These are phyloP conservation scores for Fopius arisanus DNA, from an alignment of 1,140 invertebrate species.

Conservation along the genomic window DNA sequence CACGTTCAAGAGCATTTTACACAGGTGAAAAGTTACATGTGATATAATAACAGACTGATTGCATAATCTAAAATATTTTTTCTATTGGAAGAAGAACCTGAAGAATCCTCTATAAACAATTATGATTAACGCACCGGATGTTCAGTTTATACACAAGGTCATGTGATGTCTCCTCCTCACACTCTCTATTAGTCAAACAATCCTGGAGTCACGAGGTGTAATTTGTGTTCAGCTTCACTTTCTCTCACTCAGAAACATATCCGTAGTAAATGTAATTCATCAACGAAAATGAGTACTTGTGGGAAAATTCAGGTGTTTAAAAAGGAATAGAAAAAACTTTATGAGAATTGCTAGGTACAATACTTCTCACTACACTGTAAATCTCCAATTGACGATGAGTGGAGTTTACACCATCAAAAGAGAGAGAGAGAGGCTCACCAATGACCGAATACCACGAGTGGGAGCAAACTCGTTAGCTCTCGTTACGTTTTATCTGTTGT, in stretches of 20 bases:
- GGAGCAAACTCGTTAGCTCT: slow-evolving; percentile 48
- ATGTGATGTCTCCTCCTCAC: neutral
- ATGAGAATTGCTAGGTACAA: neutral
- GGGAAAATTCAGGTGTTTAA: too few relatives aligned
- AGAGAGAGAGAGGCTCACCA: slow-evolving; percentile 38
- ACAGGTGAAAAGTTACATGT: neutral
- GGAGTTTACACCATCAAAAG: neutral
- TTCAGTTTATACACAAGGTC: neutral
- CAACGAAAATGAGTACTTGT: neutral
- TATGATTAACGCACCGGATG: neutral
- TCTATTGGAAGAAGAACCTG: neutral
- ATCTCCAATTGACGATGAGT: slow-evolving; percentile 36
- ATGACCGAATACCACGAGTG: slow-evolving; percentile 36
- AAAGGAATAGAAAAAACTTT: neutral
- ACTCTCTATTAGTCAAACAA: neutral
- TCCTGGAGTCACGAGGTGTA: neutral
- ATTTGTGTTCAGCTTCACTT: neutral
- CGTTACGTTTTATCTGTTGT: slow-evolving; percentile 61
- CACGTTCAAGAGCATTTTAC: neutral
- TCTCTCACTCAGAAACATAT: neutral
- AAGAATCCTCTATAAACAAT: neutral
- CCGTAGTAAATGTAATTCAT: neutral
- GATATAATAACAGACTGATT: neutral
- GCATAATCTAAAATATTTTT: neutral
- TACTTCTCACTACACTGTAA: neutral